Evolutionary conservation across 2,113 vertebrate species (phyloP).

Genomic region (Caloenas nicobarica): DNA sequence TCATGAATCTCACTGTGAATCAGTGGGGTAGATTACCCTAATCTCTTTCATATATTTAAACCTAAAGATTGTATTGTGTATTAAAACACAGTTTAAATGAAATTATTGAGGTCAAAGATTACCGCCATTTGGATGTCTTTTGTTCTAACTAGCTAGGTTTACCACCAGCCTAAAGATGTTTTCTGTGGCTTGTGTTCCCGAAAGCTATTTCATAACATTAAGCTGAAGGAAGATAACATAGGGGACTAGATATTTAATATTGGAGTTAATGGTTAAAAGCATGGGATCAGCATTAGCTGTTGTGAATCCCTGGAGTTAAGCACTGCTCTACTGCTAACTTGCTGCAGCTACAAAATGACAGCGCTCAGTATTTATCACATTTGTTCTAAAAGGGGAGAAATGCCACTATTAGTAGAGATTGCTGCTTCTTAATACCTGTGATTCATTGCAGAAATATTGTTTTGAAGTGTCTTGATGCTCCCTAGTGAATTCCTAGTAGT

Average conservation of each 20-base stretch:
- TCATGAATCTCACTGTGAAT: background rate
- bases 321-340: background rate
- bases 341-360: background rate
- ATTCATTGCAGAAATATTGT: conserved; percentile 23
- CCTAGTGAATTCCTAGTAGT: conserved; percentile 33
- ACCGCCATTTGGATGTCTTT: background rate
- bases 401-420: background rate
- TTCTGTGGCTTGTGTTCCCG: background rate
- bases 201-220: background rate
- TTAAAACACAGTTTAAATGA: background rate
- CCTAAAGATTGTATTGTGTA: background rate
- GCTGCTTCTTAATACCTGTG: conserved; percentile 40
- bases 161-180: background rate
- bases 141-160: background rate
- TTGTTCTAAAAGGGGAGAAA: background rate
- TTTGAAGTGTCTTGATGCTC: conserved; percentile 10
- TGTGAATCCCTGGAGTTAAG: background rate
- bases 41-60: background rate
- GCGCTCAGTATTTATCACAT: background rate
- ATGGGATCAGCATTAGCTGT: background rate
- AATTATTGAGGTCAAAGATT: background rate
- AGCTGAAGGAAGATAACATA: background rate
- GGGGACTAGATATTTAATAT: background rate
- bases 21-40: background rate
- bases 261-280: background rate